phyloP scores from a whole-genome alignment of 2,113 vertebrate genomes.

The Poicephalus meyeri region DNA sequence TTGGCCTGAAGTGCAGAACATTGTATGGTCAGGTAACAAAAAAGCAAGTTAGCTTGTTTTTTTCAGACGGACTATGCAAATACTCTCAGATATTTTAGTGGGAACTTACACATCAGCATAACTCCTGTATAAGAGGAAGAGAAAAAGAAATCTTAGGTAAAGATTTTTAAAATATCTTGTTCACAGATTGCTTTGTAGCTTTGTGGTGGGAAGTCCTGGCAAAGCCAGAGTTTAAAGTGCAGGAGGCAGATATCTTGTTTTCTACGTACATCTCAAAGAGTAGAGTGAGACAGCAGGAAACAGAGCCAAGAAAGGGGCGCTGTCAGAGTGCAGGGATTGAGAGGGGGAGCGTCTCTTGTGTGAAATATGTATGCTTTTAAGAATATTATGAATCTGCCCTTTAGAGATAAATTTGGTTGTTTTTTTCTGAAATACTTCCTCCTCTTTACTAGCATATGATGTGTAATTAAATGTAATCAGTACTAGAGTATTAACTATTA shows the following conservation, averaged over 20 bases:
- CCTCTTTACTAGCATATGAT: neutral
- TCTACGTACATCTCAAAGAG: neutral
- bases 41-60: neutral
- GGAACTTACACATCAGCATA: neutral
- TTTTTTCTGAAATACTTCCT: neutral
- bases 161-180: neutral
- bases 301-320: neutral
- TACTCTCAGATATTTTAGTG: neutral
- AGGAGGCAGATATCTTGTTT: neutral
- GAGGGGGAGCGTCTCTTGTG: accelerated
- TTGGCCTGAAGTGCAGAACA: neutral
- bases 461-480: neutral
- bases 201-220: neutral
- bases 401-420: neutral
- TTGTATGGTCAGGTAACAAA: neutral
- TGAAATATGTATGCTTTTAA: neutral
- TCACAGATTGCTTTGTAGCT: neutral
- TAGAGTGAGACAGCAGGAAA: neutral
- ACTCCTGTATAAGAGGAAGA: neutral
- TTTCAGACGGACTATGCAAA: neutral
- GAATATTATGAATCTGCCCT: neutral
- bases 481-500: neutral
- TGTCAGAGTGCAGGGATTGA: neutral
- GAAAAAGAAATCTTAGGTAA: neutral
- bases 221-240: neutral